Evolutionary conservation across 1,140 invertebrate species (phyloP), one percentile per base, ranked within the genome.

Genomic region (Nasonia giraulti): DNA sequence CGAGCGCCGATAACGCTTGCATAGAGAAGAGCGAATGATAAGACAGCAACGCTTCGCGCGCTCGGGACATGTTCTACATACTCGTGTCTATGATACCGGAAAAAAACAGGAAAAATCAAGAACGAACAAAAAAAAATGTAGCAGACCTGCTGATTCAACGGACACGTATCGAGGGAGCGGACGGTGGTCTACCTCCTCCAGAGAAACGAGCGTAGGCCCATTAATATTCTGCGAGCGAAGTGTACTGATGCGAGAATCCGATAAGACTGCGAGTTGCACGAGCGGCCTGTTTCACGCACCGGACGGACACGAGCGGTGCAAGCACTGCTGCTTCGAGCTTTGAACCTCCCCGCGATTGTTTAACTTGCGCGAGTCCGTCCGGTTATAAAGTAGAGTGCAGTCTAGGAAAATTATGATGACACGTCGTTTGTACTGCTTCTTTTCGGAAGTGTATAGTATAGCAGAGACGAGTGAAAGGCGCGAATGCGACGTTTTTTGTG

Each of bases 141-240:
- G 11, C 55, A 62, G 55, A 20, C 3, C 17, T 20, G 20, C 14
- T 62, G 55, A 62, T 20, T 17, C 17, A 47, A 68, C 4, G 5
- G 37, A 27, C n/a, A 23, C 20, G n/a, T 74, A 47, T 23, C 7
- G 37, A 44, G 73, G 37, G 17, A 47, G 40, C 8, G 12, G 31
- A 76, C 8, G 2, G 40, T n/a, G 37, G 69, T 27, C 31, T 74
- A 74, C 71, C 31, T 74, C 5, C n/a, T 74, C n/a, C n/a, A 6
- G n/a, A 73, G 68, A 80, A 80, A 69, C 47, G 14, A 20, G 23
- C 6, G 2, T 0, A 7, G 73, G 31, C 37, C 37, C 55, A 78
- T 83, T 78, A 50, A 78, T 83, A 77, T 83, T 83, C 82, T 14
- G 14, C 55, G 31, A 62, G 62, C 74, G 33, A 83, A 78, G 40